Evolutionary conservation across 2,113 vertebrate species (phyloP).

Genomic region (Camelus dromedarius): DNA sequence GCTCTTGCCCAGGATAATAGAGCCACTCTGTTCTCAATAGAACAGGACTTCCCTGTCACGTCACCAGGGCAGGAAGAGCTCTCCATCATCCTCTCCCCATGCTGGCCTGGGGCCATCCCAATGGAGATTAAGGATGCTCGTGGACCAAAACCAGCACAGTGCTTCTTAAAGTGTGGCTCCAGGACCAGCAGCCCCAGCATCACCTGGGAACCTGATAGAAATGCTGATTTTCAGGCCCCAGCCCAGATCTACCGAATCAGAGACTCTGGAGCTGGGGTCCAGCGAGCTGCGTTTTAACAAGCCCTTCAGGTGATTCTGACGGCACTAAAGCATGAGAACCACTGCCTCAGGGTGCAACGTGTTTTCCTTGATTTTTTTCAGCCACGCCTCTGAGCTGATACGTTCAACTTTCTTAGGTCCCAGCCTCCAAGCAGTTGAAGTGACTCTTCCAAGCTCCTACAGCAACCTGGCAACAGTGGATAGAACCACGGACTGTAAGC

Average conservation of each 20-base stretch:
- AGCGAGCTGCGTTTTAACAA: neutral
- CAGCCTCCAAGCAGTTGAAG: neutral
- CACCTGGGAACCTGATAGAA: neutral
- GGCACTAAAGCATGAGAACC: too few species aligned
- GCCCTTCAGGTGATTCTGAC: neutral
- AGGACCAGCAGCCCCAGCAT: neutral
- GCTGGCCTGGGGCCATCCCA: neutral
- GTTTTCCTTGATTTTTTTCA: neutral
- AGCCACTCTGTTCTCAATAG: neutral
- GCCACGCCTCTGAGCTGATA: neutral
- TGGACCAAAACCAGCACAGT: neutral
- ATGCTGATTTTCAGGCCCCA: neutral
- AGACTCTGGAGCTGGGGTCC: neutral
- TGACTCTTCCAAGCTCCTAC: neutral
- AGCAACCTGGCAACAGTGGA: neutral
- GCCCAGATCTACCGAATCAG: neutral
- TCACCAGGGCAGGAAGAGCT: neutral
- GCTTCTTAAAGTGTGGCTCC: neutral
- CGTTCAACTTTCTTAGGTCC: neutral
- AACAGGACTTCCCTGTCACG: neutral
- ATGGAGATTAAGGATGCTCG: accelerated
- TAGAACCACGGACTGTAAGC: neutral
- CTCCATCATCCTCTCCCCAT: too few species aligned
- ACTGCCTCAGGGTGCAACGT: neutral
- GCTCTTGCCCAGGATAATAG: too few species aligned